These are phyloP conservation scores for Mystacornis crossleyi DNA, from an alignment of 2,113 vertebrate species.

Conservation along the genomic window DNA sequence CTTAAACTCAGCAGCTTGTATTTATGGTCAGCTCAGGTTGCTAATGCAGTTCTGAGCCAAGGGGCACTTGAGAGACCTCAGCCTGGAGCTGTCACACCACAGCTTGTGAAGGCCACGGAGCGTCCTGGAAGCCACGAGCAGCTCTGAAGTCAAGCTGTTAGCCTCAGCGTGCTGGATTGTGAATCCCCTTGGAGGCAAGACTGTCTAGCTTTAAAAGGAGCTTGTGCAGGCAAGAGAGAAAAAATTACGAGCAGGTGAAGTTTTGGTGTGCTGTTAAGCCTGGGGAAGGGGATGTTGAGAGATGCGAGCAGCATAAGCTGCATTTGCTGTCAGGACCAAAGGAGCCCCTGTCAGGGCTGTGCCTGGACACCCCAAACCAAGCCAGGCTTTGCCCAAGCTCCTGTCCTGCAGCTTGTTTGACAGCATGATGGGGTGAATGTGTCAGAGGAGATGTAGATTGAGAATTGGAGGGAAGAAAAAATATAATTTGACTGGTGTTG, in stretches of 20 bases:
- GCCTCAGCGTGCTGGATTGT: not conserved
- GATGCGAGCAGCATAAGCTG: accelerated
- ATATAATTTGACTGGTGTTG: not conserved
- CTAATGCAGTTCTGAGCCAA: not conserved
- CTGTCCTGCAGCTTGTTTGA: not conserved
- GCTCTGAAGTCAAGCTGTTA: not conserved
- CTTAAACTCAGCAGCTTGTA: not conserved
- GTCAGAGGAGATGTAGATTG: not conserved
- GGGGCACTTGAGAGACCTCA: not conserved
- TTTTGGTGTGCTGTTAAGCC: accelerated
- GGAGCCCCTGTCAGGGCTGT: not conserved
- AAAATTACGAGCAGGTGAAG: not conserved
- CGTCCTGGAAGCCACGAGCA: not conserved
- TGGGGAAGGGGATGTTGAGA: not conserved
- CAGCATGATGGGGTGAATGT: not conserved
- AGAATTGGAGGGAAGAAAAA: not conserved
- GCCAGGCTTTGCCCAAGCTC: not conserved
- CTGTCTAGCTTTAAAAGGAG: not conserved
- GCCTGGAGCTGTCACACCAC: accelerated
- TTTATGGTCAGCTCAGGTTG: not conserved
- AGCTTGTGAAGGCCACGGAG: not conserved
- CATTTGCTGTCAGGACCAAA: not conserved
- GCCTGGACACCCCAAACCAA: accelerated
- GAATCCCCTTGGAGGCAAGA: not conserved
- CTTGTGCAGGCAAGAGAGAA: not conserved